Evolutionary conservation across 2,888 invertebrate species (phyloP), one percentile per base, ranked within the genome.

Genomic region (Caenorhabditis becei): DNA sequence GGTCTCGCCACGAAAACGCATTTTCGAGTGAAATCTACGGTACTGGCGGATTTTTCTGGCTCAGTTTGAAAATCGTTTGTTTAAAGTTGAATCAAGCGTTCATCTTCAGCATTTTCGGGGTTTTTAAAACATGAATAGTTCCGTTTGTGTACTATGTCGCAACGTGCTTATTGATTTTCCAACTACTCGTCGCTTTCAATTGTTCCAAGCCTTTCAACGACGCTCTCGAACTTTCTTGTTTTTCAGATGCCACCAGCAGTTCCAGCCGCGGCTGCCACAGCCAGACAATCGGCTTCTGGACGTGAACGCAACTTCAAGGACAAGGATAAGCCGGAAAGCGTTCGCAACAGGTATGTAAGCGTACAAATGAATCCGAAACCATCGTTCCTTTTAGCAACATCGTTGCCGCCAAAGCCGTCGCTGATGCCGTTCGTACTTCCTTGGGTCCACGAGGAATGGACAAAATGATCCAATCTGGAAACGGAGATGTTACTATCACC

Each of bases 401-500:
- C 90, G 95, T 95, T 92, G 98, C 99, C 91, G 98, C 97, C 70
- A 99, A 91, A 95, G 97, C 98, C 93, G 97, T 99, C 69, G 96
- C 97, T 84, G 96, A 97, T 96, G 97, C 98, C 16, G 96, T 99
- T 90, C 95, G 98, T 81, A 99, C 99, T 16, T 97, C 97, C 93
- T 94, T 99, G 92, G 99, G 99, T 4, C 99, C 99, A 23, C 94
- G 96, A 88, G 91, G 99, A 83, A 99, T 99, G 99, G 99, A 99
- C 92, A 99, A 99, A 94, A 99, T 99, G 99, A 99, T 99, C 90
- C 98, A 99, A 93, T 94, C 96, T 41, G 94, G 94, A 41, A 97
- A 96, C 93, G 98, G 98, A 47, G 98, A 98, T 93, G 99, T 99
- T 0, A 98, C 97, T 1, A 99, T 99, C 83, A 99, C 99, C 67